Base-by-base conservation (phyloP, 2,888 invertebrate species). In the Phorcus lineatus region DNA sequence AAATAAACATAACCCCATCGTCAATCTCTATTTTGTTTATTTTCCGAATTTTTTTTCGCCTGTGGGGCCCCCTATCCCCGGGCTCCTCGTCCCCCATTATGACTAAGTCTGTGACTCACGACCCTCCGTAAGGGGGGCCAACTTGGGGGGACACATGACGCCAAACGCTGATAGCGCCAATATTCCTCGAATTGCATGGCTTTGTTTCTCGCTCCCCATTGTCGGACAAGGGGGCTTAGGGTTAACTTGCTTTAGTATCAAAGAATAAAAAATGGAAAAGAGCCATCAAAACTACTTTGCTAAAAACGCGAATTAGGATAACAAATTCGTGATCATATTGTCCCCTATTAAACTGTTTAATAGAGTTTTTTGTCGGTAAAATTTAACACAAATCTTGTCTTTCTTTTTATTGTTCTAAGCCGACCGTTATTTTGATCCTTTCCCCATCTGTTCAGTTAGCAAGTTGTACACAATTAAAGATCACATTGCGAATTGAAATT, bases 81-180 rank as follows among this genome's bases (percentile, higher is more conserved):
- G 28, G 62, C 62, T 24, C 24, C 62, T 28, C 28, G 17, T 62
- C 62, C 24, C 62, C 62, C 62, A 62, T 62, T 62, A 62, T 62
- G 62, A 62, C 62, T 62, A 62, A 62, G 28, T 62, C 28, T 24
- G 28, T 62, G 62, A 62, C 62, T 62, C 62, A 62, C 28, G 62
- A 62, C 62, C 62, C 62, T 62, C 62, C 7, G 57, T 57, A 11
- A 57, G 22, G 24, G 57, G 57, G 57, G 11, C 57, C 62, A 62
- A 62, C 13, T 17, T 28, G 13, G 24, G 24, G 24, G 62, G 28
- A 31, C 62, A 62, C n/a, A 28, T 62, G 62, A 62, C 62, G 28
- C 28, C 28, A 13, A 28, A 24, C 17, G 28, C 28, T 24, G 62
- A 28, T 62, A 62, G 62, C 28, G 28, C 62, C 62, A 62, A 62